Base-by-base conservation (phyloP, 2,797 vertebrate genomes). In the Sebastes steindachneri region DNA sequence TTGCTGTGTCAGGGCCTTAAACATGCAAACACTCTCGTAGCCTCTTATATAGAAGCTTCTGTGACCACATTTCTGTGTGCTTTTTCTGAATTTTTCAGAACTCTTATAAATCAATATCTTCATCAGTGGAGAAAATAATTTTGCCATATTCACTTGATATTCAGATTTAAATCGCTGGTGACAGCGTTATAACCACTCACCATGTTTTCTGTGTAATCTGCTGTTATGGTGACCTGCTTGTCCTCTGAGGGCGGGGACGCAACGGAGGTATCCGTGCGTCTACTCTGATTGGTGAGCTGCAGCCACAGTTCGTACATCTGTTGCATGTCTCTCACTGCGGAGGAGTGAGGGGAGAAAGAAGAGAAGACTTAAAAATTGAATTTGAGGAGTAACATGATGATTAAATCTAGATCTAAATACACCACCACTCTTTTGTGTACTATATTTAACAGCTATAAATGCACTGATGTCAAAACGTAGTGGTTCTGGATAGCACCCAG, bases 231-330 rank as follows among this genome's bases (percentile, higher is more conserved):
- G 92, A 98, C 98, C 94, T 98, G 98, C 85, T 99, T 99, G 92
- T 99, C 98, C 11, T 97, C 97, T 72, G 97, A 96, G 79, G 97
- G 96, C 0, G 97, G 94, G 59, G 95, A 96, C 86, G 98, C 94
- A 0, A 96, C 93, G 0, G 97, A 96, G 74, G 95, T 96, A 33
- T 99, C 98, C 45, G 96, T 94, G 12, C 97, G 96, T 76, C 97
- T 95, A 57, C 96, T 97, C 76, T 99, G 96, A 93, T 97, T 99
- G 94, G 98, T 98, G 77, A 98, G 97, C 84, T 98, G 98, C 82
- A 98, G 96, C 98, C 98, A 99, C 95, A 99, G 96, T 86, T 99
- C 98, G 9, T 99, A 99, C 93, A 98, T 97, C 95, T 98, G 97
- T 91, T 99, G 98, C 97, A 99, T 99, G 95, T 99, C 98, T 88